phyloP scores from a whole-genome alignment of 2,888 invertebrate genomes.

The Heteromurus nitidus region DNA sequence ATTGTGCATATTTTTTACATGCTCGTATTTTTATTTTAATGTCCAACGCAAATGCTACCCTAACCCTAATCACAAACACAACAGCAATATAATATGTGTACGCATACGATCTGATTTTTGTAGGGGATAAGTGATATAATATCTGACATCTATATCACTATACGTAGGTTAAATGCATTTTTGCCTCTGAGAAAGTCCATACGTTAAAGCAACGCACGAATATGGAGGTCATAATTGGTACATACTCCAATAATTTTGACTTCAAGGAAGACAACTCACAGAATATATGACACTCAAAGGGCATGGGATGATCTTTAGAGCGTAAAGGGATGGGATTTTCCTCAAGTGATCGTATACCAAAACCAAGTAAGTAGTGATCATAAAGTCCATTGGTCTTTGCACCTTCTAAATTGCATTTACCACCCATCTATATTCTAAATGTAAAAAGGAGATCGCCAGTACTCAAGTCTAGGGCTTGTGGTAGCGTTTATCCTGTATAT shows the following conservation, averaged over 20 bases:
- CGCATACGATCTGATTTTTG: too few species aligned
- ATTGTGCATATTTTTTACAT: too few species aligned
- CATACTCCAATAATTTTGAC: constrained; percentile 62
- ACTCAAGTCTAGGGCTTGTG: constrained; percentile 37
- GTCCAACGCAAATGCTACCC: too few species aligned
- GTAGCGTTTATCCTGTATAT: neutral
- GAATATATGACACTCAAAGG: constrained; percentile 59
- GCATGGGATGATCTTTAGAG: constrained; percentile 25
- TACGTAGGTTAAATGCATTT: too few species aligned
- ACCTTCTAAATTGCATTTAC: constrained; percentile 14
- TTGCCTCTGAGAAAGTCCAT: too few species aligned
- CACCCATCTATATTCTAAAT: too few species aligned
- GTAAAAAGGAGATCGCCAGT: neutral
- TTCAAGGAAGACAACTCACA: constrained; percentile 60
- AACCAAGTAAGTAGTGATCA: constrained; percentile 12
- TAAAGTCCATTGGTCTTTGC: constrained; percentile 45
- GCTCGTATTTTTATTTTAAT: too few species aligned
- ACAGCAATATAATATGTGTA: too few species aligned
- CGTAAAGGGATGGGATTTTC: constrained; percentile 26
- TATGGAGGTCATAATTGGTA: constrained; percentile 50
- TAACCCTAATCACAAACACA: too few species aligned
- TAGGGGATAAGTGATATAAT: too few species aligned
- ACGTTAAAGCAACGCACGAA: constrained; percentile 11
- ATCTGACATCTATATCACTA: too few species aligned
- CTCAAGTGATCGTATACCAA: constrained; percentile 19